Evolutionary conservation across 2,113 vertebrate genomes (phyloP).

Genomic region (Saiga tatarica): DNA sequence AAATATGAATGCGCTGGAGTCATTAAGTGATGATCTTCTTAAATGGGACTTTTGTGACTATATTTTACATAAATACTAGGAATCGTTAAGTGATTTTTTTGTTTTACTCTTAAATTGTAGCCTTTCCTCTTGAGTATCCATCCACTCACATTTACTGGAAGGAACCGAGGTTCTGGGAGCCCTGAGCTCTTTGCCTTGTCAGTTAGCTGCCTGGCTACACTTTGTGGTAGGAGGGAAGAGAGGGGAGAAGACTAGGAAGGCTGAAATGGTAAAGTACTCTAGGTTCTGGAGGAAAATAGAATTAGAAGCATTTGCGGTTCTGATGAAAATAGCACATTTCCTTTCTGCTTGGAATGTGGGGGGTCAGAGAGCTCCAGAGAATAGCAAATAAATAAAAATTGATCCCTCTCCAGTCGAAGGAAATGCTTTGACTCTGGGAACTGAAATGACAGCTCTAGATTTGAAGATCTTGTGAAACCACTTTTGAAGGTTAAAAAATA

Average conservation of each 20-base stretch:
- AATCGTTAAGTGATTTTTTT: not conserved
- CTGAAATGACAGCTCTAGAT: conserved; percentile 29
- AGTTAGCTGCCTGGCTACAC: conserved; percentile 34
- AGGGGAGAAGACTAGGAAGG: conserved; percentile 9
- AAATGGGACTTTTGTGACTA: not conserved
- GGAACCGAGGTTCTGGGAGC: conserved; percentile 7
- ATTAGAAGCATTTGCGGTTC: conserved; percentile 77
- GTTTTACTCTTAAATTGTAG: not conserved
- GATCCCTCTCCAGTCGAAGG: conserved; percentile 53
- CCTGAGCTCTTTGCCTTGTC: not conserved
- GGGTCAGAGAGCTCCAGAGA: conserved; percentile 56
- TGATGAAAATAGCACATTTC: conserved; percentile 76
- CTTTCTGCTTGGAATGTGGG: conserved; percentile 57
- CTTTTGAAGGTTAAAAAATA: conserved; percentile 53
- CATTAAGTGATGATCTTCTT: not conserved
- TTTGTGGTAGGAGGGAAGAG: conserved; percentile 30
- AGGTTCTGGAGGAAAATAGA: conserved; percentile 71
- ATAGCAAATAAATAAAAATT: conserved; percentile 73
- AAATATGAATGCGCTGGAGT: not conserved
- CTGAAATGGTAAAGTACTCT: conserved; percentile 65
- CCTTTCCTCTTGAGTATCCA: not conserved
- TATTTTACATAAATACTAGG: not conserved
- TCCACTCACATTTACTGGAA: conserved; percentile 39
- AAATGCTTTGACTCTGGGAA: conserved; percentile 56
- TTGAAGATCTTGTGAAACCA: conserved; percentile 34